Conservation (phyloP, 2,113 vertebrate genomes). For the Ariopsis seemanni region DNA sequence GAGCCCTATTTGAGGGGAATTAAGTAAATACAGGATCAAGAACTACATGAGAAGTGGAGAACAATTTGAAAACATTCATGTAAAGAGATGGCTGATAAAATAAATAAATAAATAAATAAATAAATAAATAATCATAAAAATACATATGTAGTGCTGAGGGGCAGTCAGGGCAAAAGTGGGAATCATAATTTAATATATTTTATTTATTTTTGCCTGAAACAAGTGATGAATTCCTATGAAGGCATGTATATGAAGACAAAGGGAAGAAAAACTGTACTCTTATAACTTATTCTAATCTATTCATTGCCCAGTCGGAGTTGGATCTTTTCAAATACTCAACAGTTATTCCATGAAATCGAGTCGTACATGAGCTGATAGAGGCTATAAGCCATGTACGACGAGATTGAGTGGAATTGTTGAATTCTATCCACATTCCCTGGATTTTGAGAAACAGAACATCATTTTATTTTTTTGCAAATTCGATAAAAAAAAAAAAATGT, state of each 20-base stretch:
- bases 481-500: no score
- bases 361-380: no score
- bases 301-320: slow-evolving; percentile 10
- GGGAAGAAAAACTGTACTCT: background rate
- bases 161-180: slow-evolving; percentile 28
- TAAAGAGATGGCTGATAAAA: background rate
- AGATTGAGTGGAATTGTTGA: no score
- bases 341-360: no score
- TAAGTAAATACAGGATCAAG: slow-evolving; percentile 24
- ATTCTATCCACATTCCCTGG: no score
- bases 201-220: background rate
- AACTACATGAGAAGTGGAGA: slow-evolving; percentile 13
- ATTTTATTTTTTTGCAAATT: no score
- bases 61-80: slow-evolving; percentile 58
- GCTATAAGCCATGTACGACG: no score
- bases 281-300: slow-evolving; percentile 14
- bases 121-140: background rate
- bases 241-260: background rate
- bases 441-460: no score
- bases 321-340: slow-evolving; percentile 44
- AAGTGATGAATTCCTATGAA: background rate
- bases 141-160: background rate
- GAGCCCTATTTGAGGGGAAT: slow-evolving; percentile 8
- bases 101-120: background rate
- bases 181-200: background rate